Conservation (phyloP, 2,113 vertebrate genomes). For the Ictalurus punctatus region DNA sequence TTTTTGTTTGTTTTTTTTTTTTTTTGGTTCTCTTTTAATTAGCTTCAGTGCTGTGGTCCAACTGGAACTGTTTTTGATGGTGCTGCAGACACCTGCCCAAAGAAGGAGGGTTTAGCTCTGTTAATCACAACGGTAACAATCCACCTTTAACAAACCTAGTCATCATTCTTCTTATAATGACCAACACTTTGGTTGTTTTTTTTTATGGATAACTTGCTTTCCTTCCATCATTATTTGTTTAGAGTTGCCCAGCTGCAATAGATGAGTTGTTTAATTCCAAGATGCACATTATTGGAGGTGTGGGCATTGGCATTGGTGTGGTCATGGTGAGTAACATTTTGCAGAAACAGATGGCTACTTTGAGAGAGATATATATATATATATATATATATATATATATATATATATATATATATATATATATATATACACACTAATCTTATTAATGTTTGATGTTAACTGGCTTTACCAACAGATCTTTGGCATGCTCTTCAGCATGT, state of each 20-base stretch:
- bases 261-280: slow-evolving; percentile 80
- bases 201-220: background rate
- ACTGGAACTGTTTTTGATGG: slow-evolving; percentile 64
- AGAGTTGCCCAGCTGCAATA: slow-evolving; percentile 82
- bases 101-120: background rate
- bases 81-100: slow-evolving; percentile 78
- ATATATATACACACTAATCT: too few relatives aligned
- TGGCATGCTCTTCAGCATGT: slow-evolving; percentile 97
- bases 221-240: background rate
- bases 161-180: background rate
- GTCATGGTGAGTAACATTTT: slow-evolving; percentile 81
- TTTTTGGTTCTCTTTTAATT: background rate
- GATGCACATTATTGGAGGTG: slow-evolving; percentile 85
- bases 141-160: background rate
- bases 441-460: background rate
- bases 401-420: too few relatives aligned
- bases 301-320: slow-evolving; percentile 88
- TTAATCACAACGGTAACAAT: slow-evolving; percentile 72
- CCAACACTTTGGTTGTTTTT: background rate
- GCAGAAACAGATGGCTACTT: background rate
- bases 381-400: too few relatives aligned
- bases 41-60: slow-evolving; percentile 86
- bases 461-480: slow-evolving; percentile 78
- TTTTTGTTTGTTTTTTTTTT: background rate
- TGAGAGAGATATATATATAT: too few relatives aligned